A percentile compares a stretch with the other conserved stretches of the same genome.
These are phyloP conservation scores for Pyxicephalus adspersus DNA, from an alignment of 2,113 vertebrate genomes.

Conservation along the genomic window DNA sequence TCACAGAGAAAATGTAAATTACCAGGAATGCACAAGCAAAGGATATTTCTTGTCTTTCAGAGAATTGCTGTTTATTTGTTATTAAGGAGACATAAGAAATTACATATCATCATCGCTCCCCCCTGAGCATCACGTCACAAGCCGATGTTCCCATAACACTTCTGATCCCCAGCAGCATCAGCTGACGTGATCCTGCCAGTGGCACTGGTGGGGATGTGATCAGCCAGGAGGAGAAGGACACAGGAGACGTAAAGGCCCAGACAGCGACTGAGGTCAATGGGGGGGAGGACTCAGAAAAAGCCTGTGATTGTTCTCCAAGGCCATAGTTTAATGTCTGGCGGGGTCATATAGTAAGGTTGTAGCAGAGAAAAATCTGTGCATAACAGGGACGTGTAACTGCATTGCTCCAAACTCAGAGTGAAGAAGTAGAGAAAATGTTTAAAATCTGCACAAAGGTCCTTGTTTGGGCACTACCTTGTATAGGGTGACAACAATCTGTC, in stretches of 20 bases:
- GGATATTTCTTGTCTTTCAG: background rate
- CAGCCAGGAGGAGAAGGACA: background rate
- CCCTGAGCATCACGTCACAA: constrained; percentile 12
- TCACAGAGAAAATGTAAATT: no score
- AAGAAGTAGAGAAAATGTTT: no score
- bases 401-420: no score
- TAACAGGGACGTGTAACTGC: no score
- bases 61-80: constrained; percentile 27
- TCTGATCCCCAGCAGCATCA: constrained; percentile 31
- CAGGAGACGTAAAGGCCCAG: background rate
- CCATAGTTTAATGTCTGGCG: background rate
- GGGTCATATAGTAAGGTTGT: background rate
- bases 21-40: background rate
- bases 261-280: background rate
- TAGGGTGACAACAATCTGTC: no score
- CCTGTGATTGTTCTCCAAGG: background rate
- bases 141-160: constrained; percentile 34
- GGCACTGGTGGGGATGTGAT: background rate
- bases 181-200: background rate
- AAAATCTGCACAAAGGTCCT: no score
- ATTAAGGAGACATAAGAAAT: constrained; percentile 5
- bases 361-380: no score
- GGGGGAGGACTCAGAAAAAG: background rate
- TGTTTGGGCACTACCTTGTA: no score
- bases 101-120: background rate